Evolutionary conservation across 2,888 invertebrate genomes (phyloP).

Genomic region (Chalcosyrphus nemorum): DNA sequence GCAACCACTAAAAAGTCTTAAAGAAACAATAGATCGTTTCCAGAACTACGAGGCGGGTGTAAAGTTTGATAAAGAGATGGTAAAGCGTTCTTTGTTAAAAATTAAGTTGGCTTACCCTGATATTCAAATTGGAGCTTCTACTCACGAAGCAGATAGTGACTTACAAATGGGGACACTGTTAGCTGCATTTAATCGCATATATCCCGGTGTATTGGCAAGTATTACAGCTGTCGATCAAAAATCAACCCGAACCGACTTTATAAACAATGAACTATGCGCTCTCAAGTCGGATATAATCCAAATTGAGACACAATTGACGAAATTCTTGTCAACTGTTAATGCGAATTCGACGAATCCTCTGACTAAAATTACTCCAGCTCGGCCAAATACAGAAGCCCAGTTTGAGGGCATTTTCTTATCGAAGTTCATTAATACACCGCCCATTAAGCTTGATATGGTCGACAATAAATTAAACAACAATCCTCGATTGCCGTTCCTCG

Average conservation of each 20-base stretch:
- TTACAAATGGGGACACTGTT: constrained; percentile 75
- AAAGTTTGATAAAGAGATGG: constrained; percentile 76
- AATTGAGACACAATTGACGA: constrained; percentile 76
- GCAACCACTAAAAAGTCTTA: constrained; percentile 73
- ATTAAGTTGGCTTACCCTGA: constrained; percentile 71
- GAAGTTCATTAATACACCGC: constrained; percentile 79
- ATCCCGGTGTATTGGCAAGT: constrained; percentile 76
- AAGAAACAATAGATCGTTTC: constrained; percentile 77
- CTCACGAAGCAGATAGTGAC: constrained; percentile 46
- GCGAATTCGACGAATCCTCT: constrained; percentile 12
- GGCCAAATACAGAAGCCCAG: neutral
- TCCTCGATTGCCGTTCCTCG: constrained; percentile 77
- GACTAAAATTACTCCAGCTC: constrained; percentile 59
- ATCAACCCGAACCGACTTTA: constrained; percentile 75
- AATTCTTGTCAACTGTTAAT: constrained; percentile 72
- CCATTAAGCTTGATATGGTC: constrained; percentile 77
- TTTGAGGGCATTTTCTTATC: constrained; percentile 72
- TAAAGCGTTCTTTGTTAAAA: constrained; percentile 75
- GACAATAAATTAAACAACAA: constrained; percentile 68
- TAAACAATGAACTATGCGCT: constrained; percentile 75
- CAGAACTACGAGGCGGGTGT: constrained; percentile 75
- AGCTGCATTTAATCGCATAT: constrained; percentile 76
- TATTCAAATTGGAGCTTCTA: constrained; percentile 37
- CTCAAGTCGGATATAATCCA: constrained; percentile 76
- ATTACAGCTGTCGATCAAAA: constrained; percentile 76